These are phyloP conservation scores for Notothenia rossii DNA, from an alignment of 2,113 vertebrate genomes.

Conservation along the genomic window DNA sequence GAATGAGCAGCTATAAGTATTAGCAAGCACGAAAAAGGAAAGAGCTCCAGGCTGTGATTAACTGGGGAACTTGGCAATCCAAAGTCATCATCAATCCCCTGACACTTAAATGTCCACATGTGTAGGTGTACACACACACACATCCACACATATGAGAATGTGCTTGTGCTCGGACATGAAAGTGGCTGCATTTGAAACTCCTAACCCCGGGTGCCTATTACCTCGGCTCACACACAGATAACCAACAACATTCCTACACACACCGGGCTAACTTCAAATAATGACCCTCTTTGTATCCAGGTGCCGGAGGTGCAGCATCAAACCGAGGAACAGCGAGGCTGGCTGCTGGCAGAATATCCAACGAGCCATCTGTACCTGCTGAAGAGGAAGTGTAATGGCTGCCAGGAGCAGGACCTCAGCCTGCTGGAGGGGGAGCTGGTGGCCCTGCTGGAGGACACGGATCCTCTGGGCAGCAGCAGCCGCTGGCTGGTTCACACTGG, in stretches of 20 bases:
- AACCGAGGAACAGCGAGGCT: slow-evolving; percentile 86
- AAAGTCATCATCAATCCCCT: slow-evolving; percentile 20
- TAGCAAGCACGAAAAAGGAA: slow-evolving; percentile 35
- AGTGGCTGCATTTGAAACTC: slow-evolving; percentile 3
- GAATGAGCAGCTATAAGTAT: slow-evolving; percentile 19
- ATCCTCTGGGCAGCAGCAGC: slow-evolving; percentile 91
- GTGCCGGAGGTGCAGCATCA: slow-evolving; percentile 88
- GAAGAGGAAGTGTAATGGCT: slow-evolving; percentile 96
- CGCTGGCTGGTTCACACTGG: slow-evolving; percentile 97
- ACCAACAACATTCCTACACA: background rate
- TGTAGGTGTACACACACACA: background rate
- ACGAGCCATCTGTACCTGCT: slow-evolving; percentile 87
- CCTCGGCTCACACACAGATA: background rate
- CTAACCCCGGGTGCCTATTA: slow-evolving; percentile 22
- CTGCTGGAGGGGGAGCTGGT: slow-evolving; percentile 95
- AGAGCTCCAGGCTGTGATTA: slow-evolving; percentile 48
- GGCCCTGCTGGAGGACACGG: slow-evolving; percentile 90
- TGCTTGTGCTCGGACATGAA: background rate
- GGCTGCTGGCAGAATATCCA: slow-evolving; percentile 85
- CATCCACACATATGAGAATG: background rate
- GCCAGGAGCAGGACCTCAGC: slow-evolving; percentile 92
- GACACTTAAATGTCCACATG: background rate
- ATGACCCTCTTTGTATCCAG: slow-evolving; percentile 52
- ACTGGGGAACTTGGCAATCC: slow-evolving; percentile 35
- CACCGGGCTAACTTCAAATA: slow-evolving; percentile 26